A percentile compares a stretch with the other conserved stretches of the same genome.
These are phyloP conservation scores for Drosophila truncata DNA, from an alignment of 1,140 invertebrate genomes.

Conservation along the genomic window DNA sequence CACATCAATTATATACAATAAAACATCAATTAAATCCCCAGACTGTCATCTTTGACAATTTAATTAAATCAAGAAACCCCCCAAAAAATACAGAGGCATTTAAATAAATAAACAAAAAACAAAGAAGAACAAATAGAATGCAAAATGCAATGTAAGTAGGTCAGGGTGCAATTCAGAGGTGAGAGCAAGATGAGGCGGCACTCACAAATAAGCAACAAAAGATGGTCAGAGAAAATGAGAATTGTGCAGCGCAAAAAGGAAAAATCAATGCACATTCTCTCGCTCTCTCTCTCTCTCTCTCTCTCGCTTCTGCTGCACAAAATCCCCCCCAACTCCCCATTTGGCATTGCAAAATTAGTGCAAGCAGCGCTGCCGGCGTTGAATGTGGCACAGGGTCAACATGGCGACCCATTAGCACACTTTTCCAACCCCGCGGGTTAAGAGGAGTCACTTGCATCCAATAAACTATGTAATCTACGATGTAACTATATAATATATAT, in stretches of 20 bases:
- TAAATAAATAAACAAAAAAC: conserved; percentile 48
- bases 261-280: conserved; percentile 68
- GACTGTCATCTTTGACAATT: conserved; percentile 23
- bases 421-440: conserved; percentile 58
- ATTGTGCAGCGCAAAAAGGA: conserved; percentile 50
- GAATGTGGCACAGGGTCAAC: conserved; percentile 82
- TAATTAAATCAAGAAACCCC: conserved; percentile 26
- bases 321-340: conserved; percentile 5
- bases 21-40: conserved; percentile 12
- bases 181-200: conserved; percentile 27
- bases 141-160: conserved; percentile 72
- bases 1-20: conserved; percentile 5
- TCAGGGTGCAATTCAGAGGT: conserved; percentile 71
- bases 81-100: conserved; percentile 19
- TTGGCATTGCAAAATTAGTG: conserved; percentile 70
- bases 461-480: background rate
- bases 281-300: conserved; percentile 5
- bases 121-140: conserved; percentile 36
- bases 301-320: conserved; percentile 22
- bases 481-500: conserved; percentile 5
- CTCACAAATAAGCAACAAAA: conserved; percentile 14
- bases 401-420: conserved; percentile 83
- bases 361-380: conserved; percentile 51
- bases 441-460: conserved; percentile 8
- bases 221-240: conserved; percentile 40